These are phyloP conservation scores for Micromys minutus DNA, from an alignment of 2,113 vertebrate genomes.

Conservation along the genomic window DNA sequence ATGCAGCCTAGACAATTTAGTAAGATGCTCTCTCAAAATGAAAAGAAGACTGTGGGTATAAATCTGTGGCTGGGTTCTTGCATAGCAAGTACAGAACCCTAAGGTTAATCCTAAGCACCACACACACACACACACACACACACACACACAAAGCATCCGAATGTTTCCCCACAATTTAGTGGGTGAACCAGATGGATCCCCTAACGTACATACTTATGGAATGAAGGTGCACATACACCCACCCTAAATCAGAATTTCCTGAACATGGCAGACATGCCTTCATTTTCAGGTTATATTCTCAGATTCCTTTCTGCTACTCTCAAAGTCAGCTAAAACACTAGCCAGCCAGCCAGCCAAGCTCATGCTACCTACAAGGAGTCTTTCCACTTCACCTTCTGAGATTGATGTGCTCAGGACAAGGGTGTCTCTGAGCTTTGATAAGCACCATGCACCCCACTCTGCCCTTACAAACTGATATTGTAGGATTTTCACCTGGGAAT, in stretches of 20 bases:
- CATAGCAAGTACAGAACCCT: neutral
- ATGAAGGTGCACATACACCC: neutral
- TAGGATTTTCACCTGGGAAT: conserved; percentile 10
- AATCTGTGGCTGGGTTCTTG: neutral
- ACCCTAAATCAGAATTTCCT: neutral
- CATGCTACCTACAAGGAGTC: neutral
- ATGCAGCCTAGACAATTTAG: neutral
- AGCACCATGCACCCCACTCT: neutral
- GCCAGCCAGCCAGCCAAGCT: neutral
- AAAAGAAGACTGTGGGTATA: neutral
- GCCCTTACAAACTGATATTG: neutral
- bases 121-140: too few species aligned
- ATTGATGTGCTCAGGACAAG: neutral
- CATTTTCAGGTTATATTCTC: neutral
- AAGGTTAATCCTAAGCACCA: neutral
- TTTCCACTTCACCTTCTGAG: neutral
- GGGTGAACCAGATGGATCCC: neutral
- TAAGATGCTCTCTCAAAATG: neutral
- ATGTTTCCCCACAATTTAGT: neutral
- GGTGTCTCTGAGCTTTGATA: neutral
- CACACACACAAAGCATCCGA: neutral
- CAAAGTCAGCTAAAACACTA: neutral
- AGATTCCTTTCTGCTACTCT: neutral
- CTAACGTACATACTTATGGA: neutral
- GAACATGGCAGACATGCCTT: neutral